Percentiles rank a stretch among this genome's conserved stretches.
phyloP scores from a whole-genome alignment of 2,888 invertebrate species.

The Nineta flava region DNA sequence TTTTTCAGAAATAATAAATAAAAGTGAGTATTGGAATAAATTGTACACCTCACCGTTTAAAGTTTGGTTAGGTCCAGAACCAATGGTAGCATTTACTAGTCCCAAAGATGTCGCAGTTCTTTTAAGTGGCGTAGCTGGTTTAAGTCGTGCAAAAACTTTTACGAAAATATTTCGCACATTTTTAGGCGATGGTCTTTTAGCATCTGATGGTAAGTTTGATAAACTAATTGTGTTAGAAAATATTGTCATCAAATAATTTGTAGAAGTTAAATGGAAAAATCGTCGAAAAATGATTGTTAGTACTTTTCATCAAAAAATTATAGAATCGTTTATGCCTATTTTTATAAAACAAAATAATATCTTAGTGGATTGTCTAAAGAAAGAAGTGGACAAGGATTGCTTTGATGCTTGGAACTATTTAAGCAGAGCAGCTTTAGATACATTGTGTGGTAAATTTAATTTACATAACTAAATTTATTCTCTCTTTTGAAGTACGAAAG shows the following conservation, averaged over 20 bases:
- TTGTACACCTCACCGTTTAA: not conserved
- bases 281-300: not conserved
- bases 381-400: not conserved
- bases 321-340: not conserved
- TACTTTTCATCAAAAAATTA: not conserved
- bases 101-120: not conserved
- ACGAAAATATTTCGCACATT: not conserved
- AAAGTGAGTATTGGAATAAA: not conserved
- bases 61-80: not conserved
- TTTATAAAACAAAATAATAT: not conserved
- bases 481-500: no score
- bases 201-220: not conserved
- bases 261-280: not conserved
- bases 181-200: not conserved
- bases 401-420: not conserved
- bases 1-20: not conserved
- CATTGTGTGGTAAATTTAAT: not conserved
- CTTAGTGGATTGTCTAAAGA: not conserved
- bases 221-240: not conserved
- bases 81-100: not conserved
- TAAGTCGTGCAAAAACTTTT: not conserved
- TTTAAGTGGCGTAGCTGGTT: not conserved
- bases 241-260: not conserved
- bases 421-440: not conserved
- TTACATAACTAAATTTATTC: no score